Base-by-base conservation (phyloP, 1,140 invertebrate genomes). In the Drosophila pseudoananassae region DNA sequence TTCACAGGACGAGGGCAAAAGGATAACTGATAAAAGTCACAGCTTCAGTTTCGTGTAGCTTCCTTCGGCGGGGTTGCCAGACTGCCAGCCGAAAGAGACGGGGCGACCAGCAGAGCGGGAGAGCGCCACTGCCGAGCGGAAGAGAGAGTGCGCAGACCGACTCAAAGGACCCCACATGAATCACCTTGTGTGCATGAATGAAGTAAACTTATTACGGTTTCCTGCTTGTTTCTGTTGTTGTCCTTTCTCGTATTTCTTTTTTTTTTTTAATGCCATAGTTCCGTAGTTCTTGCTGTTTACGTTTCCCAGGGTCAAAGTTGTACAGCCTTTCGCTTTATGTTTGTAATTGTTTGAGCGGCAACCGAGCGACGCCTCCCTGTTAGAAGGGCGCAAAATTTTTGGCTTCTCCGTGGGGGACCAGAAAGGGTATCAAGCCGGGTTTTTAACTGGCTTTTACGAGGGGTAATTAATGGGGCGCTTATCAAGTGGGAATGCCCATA, bases 261-360 rank as follows among this genome's bases (percentile, higher is more conserved):
- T 71, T 65, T 33, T 69, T 51, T 9, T 20, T 31, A 36, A 20
- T 31, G 31, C 33, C 46, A 64, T 64, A 66, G 63, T 66, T 66
- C 33, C 46, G 63, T 66, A 66, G 63, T 40, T 71, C 29, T 61
- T 52, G 55, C 56, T 83, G 83, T 88, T 87, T 87, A 87, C 82
- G 83, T 78, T 87, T 61, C 36, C 73, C 66, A 85, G 80, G 73
- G 73, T 84, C 76, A 84, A 85, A 84, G 77, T 85, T 81, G 81
- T 70, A 81, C 64, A 72, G 74, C 68, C 76, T 80, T 74, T 77
- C 79, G 74, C 82, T 82, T 68, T 76, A 72, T 87, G 82, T 82
- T 76, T 87, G 75, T 72, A 82, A 87, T 88, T 85, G 82, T 87
- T 87, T 78, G 82, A 33, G 63, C 64, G 70, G 72, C 59, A 61